Base-by-base conservation (phyloP, 2,888 invertebrate genomes). In the Spicauda simplicius region DNA sequence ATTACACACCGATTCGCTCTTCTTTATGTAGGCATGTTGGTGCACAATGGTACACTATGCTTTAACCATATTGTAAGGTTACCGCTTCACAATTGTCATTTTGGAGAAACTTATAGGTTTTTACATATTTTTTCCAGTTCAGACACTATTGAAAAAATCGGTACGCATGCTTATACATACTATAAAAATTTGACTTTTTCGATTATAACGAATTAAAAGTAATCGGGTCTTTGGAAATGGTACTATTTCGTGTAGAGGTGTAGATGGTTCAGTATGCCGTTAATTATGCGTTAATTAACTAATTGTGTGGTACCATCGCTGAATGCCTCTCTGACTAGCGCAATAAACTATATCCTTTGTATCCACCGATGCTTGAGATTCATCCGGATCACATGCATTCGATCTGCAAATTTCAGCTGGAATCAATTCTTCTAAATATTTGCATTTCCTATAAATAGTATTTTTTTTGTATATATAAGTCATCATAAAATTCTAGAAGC, bases 1-100 rank as follows among this genome's bases (percentile, higher is more conserved):
- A 75, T 41, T 77, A 74, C 80, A 74, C 82, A 86, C 83, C 77
- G 73, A 72, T 75, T 81, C 82, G 83, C 83, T 84, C 83, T 48
- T 80, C 73, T 85, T 73, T 79, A 76, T 83, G 79, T 87, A 86
- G 86, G 91, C 91, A 92, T 92, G 90, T 83, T 84, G 79, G 73
- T 81, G 86, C 89, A 88, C 87, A 79, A 69, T 78, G 75, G 76
- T 79, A 78, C 74, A 81, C 75, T 73, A 80, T 73, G 89, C 87
- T 89, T 87, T 81, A 79, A 77, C 76, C 76, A 80, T 73, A 76
- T 77, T 77, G 14, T 41, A 48, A 25, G 25, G 25, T 48, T 48
- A 73, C 76, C 70, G 80, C 80, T 81, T 77, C 71, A 72, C 69
- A 72, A 71, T 69, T 70, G 74, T 64, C 73, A 71, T 61, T 72